Base-by-base conservation (phyloP, 2,113 vertebrate species). In the Vireo altiloquus region DNA sequence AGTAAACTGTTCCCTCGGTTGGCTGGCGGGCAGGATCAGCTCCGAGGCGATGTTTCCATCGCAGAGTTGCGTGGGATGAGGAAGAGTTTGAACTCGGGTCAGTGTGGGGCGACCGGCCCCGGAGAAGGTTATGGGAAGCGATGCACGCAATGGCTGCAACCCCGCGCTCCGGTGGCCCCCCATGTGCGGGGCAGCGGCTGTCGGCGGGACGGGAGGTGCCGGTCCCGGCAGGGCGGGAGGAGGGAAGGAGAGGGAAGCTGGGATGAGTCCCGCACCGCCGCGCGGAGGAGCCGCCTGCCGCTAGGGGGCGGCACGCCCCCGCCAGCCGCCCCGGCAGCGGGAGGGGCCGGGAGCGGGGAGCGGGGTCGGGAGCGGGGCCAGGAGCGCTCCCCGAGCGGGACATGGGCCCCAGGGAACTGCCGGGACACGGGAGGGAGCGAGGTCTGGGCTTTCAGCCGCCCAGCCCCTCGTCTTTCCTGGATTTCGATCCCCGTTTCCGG, bases 101-200 rank as follows among this genome's bases (percentile, higher is more conserved):
- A 21, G 42, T 28, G 64, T 31, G 49, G 63, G 70, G 79, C 49
- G 71, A 37, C 8, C 35, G 56, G 22, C 56, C 56, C 35, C 5
- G 42, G 35, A 16, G 68, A 15, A 35, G 31, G 56, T 33, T 77
- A 33, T 17, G 71, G 42, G 71, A 77, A 82, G 7, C 1, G 49
- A 5, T 16, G 39, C 19, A 1, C 31, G 7, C 5, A 27, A 3
- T 0, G 56, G 54, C 23, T 2, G 16, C 18, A 7, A 14, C 15
- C n/a, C 60, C 23, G 24, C 25, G 39, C 9, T 13, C 27, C 7
- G 33, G 19, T 1, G 49, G 25, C 37, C n/a, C 15, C 57, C 35
- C 9, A 7, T 5, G 14, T 1, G 31, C 16, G 16, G n/a, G 5
- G 42, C 44, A 53, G 72, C 25, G 33, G 42, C 65, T 10, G 6